These are phyloP conservation scores for Dryococelus australis DNA, from an alignment of 2,888 invertebrate genomes.

Conservation along the genomic window DNA sequence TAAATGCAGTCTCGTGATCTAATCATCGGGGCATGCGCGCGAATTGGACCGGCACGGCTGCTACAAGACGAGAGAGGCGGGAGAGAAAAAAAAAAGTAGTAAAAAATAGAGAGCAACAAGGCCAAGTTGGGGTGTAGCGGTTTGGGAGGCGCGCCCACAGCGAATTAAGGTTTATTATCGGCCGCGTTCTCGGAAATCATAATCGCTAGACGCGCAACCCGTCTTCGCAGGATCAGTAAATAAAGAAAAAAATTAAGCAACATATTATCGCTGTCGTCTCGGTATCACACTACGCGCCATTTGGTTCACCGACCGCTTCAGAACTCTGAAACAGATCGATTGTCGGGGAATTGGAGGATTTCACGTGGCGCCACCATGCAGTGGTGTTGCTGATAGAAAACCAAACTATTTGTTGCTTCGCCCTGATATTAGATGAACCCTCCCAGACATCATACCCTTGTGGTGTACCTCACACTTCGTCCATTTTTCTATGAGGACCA, in stretches of 20 bases:
- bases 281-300: no score
- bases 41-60: background rate
- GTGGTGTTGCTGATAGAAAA: no score
- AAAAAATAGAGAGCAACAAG: background rate
- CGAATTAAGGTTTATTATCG: background rate
- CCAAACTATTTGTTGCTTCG: no score
- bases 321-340: no score
- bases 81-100: background rate
- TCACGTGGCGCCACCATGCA: no score
- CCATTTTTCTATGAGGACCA: no score
- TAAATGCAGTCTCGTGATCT: background rate
- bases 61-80: background rate
- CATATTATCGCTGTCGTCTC: background rate
- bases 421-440: no score
- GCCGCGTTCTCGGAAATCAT: background rate
- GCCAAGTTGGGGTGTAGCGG: background rate
- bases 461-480: no score
- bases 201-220: background rate
- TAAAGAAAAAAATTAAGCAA: background rate
- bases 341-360: no score
- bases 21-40: background rate
- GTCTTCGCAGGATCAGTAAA: background rate
- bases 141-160: background rate
- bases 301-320: no score
- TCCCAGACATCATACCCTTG: no score